These are phyloP conservation scores for Acipenser oxyrinchus DNA, from an alignment of 2,797 vertebrate species.

Conservation along the genomic window DNA sequence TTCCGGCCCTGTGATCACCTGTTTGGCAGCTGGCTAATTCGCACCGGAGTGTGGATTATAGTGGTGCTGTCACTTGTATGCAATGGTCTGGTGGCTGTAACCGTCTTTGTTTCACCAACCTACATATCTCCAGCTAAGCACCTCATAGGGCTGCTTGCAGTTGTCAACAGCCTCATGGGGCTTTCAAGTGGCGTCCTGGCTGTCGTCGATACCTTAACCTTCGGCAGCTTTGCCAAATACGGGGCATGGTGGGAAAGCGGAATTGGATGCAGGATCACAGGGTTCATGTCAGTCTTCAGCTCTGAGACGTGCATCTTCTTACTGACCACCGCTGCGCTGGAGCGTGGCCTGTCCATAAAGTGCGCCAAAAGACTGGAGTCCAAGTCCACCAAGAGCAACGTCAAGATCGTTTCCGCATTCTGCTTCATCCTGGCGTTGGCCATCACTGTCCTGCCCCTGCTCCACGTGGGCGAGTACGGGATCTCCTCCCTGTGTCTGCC, in stretches of 20 bases:
- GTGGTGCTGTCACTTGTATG: slow-evolving; percentile 69
- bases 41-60: slow-evolving; percentile 80
- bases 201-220: slow-evolving; percentile 74
- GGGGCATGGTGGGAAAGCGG: slow-evolving; percentile 81
- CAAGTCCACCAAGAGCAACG: slow-evolving; percentile 38
- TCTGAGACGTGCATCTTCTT: slow-evolving; percentile 80
- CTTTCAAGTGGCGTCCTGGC: slow-evolving; percentile 71
- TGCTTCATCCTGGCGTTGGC: slow-evolving; percentile 63
- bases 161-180: slow-evolving; percentile 73
- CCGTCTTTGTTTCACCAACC: slow-evolving; percentile 63
- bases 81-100: slow-evolving; percentile 70
- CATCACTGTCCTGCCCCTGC: slow-evolving; percentile 64
- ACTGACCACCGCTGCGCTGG: slow-evolving; percentile 72
- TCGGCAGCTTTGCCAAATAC: slow-evolving; percentile 74
- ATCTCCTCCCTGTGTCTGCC: slow-evolving; percentile 78
- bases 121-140: slow-evolving; percentile 67
- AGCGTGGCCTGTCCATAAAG: slow-evolving; percentile 61
- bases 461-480: slow-evolving; percentile 54
- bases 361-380: slow-evolving; percentile 41
- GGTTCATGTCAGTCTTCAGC: slow-evolving; percentile 76
- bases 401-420: slow-evolving; percentile 46
- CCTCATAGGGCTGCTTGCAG: slow-evolving; percentile 71
- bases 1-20: slow-evolving; percentile 81
- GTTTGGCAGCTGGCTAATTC: slow-evolving; percentile 83
- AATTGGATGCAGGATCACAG: slow-evolving; percentile 67